Conservation (phyloP, 2,888 invertebrate species). For the Synergus laeviventris region DNA sequence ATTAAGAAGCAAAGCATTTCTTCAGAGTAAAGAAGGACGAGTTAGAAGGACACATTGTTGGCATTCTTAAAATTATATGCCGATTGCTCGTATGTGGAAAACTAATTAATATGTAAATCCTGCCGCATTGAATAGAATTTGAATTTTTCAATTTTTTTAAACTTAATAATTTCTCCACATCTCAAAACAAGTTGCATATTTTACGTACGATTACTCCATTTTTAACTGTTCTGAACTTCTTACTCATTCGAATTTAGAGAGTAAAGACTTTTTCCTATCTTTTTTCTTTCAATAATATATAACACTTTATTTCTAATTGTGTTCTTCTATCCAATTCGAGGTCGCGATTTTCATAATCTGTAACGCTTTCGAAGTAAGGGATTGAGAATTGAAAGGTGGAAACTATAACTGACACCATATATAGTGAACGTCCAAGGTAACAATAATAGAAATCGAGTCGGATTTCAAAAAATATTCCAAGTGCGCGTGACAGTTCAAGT, state of each 20-base stretch:
- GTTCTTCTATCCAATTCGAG: not conserved
- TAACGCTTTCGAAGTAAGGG: not conserved
- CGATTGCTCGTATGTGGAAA: not conserved
- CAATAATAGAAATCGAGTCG: not conserved
- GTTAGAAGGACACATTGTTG: constrained; percentile 18
- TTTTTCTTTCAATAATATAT: not conserved
- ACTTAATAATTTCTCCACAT: not conserved
- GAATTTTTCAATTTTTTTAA: not conserved
- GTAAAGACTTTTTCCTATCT: not conserved
- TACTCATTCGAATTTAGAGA: too few species aligned
- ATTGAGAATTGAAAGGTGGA: not conserved
- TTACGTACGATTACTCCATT: too few species aligned
- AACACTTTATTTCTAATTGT: not conserved
- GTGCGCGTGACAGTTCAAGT: not conserved
- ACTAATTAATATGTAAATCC: not conserved
- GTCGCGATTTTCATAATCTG: constrained; percentile 4
- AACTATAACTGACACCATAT: not conserved
- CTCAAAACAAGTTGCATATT: not conserved
- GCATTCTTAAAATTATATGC: not conserved
- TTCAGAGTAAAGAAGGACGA: not conserved
- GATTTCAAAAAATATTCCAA: not conserved
- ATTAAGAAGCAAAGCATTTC: constrained; percentile 3
- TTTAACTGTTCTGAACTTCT: too few species aligned
- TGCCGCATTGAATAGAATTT: not conserved
- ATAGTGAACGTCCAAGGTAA: not conserved